Evolutionary conservation across 2,888 invertebrate genomes (phyloP), one percentile per base, ranked within the genome.

Genomic region (Disparrhopalites patrizii): DNA sequence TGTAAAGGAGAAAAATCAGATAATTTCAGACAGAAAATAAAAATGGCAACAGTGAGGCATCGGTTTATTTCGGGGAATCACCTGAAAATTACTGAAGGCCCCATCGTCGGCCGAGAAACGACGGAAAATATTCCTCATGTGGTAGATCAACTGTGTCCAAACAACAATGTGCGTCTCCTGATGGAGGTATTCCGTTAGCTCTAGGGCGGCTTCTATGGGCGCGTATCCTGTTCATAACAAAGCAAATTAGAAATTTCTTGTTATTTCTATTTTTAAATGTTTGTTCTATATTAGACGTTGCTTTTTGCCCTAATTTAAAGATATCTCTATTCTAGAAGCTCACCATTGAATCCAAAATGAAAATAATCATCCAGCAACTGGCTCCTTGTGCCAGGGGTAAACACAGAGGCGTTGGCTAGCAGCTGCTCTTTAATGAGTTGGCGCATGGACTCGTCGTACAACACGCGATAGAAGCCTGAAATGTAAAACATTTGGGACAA

Each of bases 341-440:
- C 13, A 62, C 62, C 31, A 25, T 31, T 27, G 5, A 28, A n/a
- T 3, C 60, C 65, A 31, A 61, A 52, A n/a, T 65, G 50, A 38
- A 73, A 73, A 56, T 71, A 70, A 43, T 73, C 73, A 31, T 73
- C 73, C 3, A 73, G 20, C 43, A 73, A 38, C 52, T 73, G 73
- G 56, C 70, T 70, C 38, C 69, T 50, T 3, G 67, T 57, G 5
- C 60, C 63, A 31, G 70, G 62, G 8, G 15, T 30, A 7, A 73
- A 27, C 3, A 27, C 57, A n/a, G 5, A 20, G 30, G 20, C 51
- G 4, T 67, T 33, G 0, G 33, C 43, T 1, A 54, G 10, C 27
- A 73, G 43, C 25, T 61, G 65, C 7, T 57, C 25, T 3, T 36
- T 8, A n/a, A 73, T 65, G 5, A 64, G 58, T 0, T 27, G 18